Base-by-base conservation (phyloP, 2,888 invertebrate genomes). In the Callimorpha dominula region DNA sequence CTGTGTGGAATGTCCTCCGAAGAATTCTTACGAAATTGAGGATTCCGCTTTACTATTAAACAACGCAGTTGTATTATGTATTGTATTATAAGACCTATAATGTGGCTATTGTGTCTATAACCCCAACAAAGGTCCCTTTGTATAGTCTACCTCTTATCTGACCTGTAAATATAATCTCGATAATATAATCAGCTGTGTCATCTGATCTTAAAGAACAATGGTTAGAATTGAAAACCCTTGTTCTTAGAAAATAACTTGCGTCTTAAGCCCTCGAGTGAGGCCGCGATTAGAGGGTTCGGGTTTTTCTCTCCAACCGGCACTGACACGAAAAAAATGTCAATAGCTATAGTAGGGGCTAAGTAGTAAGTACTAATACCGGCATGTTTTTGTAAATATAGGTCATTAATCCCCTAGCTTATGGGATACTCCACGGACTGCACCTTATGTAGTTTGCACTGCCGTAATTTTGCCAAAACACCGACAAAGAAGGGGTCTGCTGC, bases 71-170 rank as follows among this genome's bases (percentile, higher is more conserved):
- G 64, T 65, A 65, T 65, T 65, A 20, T 46, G 64, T 64, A 43
- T 65, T 65, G 46, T 65, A 65, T 46, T 14, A 65, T 60, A 14
- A 40, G 40, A n/a, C 42, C 50, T 52, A 63, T 49, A 57, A 65
- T 71, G 60, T 15, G 43, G 43, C 63, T 40, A 68, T 72, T 72
- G 67, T 72, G 7, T 64, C 31, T 66, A 46, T 54, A 50, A 46
- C 50, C 43, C 9, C 12, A n/a, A 72, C 67, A 62, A 68, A 68
- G 62, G 54, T 31, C 50, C 68, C 54, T 62, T 72, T 72, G 72
- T 64, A 52, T 66, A 52, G 40, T 52, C 42, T n/a, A 54, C 31
- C 49, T 46, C 65, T 60, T 71, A 46, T 50, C 57, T 31, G 46
- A 46, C 65, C 52, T 40, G 40, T 63, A 42, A 63, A 63, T 40